Base-by-base conservation (phyloP, 2,113 vertebrate species). In the Arvicanthis niloticus region DNA sequence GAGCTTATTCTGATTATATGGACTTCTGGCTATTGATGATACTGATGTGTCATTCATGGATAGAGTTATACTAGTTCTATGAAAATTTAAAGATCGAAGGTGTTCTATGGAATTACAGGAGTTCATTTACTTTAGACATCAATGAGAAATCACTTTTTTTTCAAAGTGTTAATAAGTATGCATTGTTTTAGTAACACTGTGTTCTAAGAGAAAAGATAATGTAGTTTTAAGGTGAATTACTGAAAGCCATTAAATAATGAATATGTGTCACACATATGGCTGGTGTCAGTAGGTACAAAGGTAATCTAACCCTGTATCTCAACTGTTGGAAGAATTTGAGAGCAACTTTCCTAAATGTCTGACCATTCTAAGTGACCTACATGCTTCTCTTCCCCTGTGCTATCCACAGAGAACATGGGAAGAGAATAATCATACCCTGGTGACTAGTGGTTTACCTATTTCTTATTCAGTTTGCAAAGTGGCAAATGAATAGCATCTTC, bases 81-180 rank as follows among this genome's bases (percentile, higher is more conserved):
- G 24, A 70, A 94, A 94, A 94, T 96, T 40, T 19, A 68, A 96
- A 96, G 56, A 56, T 84, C 88, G 70, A 91, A 82, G 45, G 26
- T 89, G 31, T 75, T 94, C 34, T 94, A 7, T 37, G 40, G 0
- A 94, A 62, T 93, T 77, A 67, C 37, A 86, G 56, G 94, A 97
- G 78, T 88, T 92, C 21, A 91, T 96, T 89, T 65, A 19, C 17
- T 72, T 81, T 2, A 48, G 11, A 67, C 73, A 56, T 16, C 88
- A 75, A 86, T 53, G 62, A 88, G 87, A 82, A 53, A 80, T 10
- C 29, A 45, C 11, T 93, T 82, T 24, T 3, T 91, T 34, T 86
- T 67, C 4, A 15, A 70, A 75, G 80, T 15, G 3, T 1, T 65
- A 72, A 87, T 34, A 84, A 45, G 26, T 91, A 80, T 76, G 37